Evolutionary conservation across 2,797 vertebrate species (phyloP), one percentile per base, ranked within the genome.

Genomic region (Halcyon badia): DNA sequence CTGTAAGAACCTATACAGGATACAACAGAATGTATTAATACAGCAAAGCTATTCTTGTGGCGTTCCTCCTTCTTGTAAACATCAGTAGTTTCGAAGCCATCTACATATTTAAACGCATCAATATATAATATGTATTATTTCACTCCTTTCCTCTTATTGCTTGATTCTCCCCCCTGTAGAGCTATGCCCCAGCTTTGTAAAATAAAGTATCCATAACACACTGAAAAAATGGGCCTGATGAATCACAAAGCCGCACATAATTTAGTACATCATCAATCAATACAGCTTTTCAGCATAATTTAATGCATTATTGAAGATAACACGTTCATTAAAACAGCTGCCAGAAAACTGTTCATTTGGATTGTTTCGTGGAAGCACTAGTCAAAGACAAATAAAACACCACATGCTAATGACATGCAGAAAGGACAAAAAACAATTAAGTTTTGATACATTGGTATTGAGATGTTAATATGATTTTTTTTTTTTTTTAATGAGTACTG

Each of bases 391-490:
- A 96, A 91, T 83, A 39, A 89, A 96, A 44, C 66, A 49, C 54
- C 41, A 80, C 60, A 89, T 85, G 89, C 87, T 95, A 96, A 96
- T 94, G 64, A 90, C 83, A 96, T 97, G 85, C 93, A 96, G 91
- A 98, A 96, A 88, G 94, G 83, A 97, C 91, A 96, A 96, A 97
- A 97, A 97, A 91, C 95, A 94, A 96, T 96, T 97, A 94, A 96
- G 96, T 97, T 97, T 98, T 97, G 94, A 92, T 95, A 95, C 62
- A 94, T 75, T 90, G 64, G 90, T 94, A 98, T 98, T 98, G 96
- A 98, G 87, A 98, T 98, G 98, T 96, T 98, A 98, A 98, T 98
- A 94, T 46, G 71, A 77, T 97, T 97, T 85, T 90, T 86, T 91
- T 94, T 95, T 86, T 91, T 94, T 95, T 96, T 93, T 94, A 95